These are phyloP conservation scores for Avahi laniger DNA, from an alignment of 2,797 vertebrate species.

Conservation along the genomic window DNA sequence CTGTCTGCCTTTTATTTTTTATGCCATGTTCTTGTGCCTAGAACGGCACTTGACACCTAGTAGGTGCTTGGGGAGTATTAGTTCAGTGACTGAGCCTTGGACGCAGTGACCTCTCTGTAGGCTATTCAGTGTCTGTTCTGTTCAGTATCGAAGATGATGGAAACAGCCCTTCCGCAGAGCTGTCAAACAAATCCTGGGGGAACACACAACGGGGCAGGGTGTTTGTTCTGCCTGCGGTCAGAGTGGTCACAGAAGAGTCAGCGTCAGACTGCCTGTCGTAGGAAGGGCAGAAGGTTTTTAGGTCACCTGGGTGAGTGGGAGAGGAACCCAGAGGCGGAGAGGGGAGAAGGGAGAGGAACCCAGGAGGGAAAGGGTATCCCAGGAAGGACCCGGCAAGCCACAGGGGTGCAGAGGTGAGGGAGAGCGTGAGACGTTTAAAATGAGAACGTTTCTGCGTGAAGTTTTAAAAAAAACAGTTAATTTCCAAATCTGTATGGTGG, in stretches of 20 bases:
- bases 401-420: no score
- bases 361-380: neutral
- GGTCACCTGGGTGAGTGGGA: neutral
- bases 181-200: neutral
- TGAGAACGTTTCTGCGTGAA: neutral
- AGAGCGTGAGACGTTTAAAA: fast-evolving
- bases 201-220: no score
- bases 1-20: neutral
- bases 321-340: neutral
- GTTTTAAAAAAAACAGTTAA: neutral
- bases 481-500: neutral
- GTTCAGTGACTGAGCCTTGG: neutral
- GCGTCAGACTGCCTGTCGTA: neutral
- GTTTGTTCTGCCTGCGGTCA: no score
- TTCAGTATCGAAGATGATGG: neutral
- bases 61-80: neutral
- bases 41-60: no score
- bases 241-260: neutral
- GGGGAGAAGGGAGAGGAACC: neutral
- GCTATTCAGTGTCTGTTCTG: neutral
- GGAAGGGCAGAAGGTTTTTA: neutral
- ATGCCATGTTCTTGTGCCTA: neutral
- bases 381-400: neutral
- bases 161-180: neutral
- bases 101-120: no score